These are phyloP conservation scores for Platynereis dumerilii DNA, from an alignment of 2,888 invertebrate species.

Conservation along the genomic window DNA sequence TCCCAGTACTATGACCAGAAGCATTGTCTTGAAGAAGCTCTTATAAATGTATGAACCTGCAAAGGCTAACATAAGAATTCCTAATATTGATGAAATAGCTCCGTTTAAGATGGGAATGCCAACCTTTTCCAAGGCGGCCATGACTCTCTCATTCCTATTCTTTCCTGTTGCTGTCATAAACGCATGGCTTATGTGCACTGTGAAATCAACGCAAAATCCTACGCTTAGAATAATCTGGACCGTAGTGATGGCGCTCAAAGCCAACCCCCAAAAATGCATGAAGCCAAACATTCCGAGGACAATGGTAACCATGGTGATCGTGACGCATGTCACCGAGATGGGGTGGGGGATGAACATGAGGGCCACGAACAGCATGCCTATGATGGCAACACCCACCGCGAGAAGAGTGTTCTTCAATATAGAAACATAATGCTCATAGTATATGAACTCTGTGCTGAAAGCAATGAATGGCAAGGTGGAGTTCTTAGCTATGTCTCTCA, in stretches of 20 bases:
- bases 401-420: conserved; percentile 47
- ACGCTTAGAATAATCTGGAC: conserved; percentile 51
- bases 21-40: conserved; percentile 97
- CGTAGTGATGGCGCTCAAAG: conserved; percentile 50
- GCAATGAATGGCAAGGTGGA: conserved; percentile 41
- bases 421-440: conserved; percentile 49
- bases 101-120: conserved; percentile 40
- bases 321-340: conserved; percentile 42
- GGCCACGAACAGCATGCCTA: conserved; percentile 46
- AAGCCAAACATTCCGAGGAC: conserved; percentile 50
- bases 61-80: conserved; percentile 83
- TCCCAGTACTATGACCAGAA: conserved; percentile 91
- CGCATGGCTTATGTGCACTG: conserved; percentile 39
- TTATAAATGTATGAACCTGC: conserved; percentile 93
- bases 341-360: conserved; percentile 51
- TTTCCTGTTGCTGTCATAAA: conserved; percentile 36
- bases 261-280: conserved; percentile 44
- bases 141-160: conserved; percentile 37
- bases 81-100: conserved; percentile 70
- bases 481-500: conserved; percentile 41
- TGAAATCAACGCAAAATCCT: conserved; percentile 50
- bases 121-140: conserved; percentile 33
- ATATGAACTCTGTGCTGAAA: conserved; percentile 44
- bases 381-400: conserved; percentile 47
- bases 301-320: conserved; percentile 45